Conservation (phyloP, 2,888 invertebrate species). For the Stictocephala bisonia region DNA sequence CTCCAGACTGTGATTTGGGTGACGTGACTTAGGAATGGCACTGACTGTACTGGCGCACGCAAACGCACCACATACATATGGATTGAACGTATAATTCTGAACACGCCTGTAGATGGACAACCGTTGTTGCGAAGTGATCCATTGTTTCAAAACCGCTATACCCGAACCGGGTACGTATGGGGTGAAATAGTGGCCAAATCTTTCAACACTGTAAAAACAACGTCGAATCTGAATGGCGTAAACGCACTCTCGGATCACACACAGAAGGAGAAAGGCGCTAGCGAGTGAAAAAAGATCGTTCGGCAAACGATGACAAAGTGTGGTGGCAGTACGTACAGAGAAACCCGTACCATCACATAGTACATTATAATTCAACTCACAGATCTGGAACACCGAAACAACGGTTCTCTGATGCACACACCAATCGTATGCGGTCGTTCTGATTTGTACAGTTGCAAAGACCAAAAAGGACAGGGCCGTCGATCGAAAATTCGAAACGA, state of each 20-base stretch:
- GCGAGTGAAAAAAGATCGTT: not conserved
- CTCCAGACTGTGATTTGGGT: not conserved
- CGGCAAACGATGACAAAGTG: not conserved
- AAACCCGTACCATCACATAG: too few relatives aligned
- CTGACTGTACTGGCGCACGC: not conserved
- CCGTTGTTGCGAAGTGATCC: not conserved
- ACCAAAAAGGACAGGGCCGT: not conserved
- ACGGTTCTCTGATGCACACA: too few relatives aligned
- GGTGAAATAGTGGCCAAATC: slow-evolving; percentile 15
- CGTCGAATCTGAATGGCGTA: slow-evolving; percentile 5
- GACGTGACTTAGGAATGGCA: not conserved
- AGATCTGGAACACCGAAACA: too few relatives aligned
- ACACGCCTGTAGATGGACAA: not conserved
- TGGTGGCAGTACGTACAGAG: too few relatives aligned
- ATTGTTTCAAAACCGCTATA: not conserved
- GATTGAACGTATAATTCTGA: not conserved
- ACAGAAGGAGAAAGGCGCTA: not conserved
- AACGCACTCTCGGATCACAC: not conserved
- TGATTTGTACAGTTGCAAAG: too few relatives aligned
- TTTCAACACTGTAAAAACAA: not conserved
- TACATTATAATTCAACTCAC: too few relatives aligned
- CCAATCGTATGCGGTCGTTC: too few relatives aligned
- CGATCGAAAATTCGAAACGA: slow-evolving; percentile 2
- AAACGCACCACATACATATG: not conserved
- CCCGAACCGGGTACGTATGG: not conserved